Evolutionary conservation across 2,113 vertebrate species (phyloP), one percentile per base, ranked within the genome.

Genomic region (Python bivittatus): DNA sequence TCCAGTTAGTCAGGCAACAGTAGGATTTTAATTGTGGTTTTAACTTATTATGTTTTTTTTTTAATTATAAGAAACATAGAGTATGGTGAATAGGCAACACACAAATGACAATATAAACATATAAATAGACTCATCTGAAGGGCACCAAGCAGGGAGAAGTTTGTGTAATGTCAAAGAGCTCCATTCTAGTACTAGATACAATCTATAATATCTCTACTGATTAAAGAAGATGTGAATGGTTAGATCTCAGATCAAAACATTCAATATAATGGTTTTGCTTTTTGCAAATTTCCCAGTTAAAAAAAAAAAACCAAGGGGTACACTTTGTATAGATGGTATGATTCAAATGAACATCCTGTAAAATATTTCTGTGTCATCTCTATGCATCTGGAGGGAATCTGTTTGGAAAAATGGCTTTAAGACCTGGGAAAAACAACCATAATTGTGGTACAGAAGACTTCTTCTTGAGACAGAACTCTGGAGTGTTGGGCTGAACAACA

Each of bases 401-500:
- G n/a, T 72, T 72, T 72, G 15, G 33, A 72, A 72, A 33, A 48
- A 25, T 23, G 22, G 10, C 29, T 53, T 56, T 57, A 57, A 42
- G 22, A 54, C 13, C 11, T 90, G 60, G 11, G 42, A 42, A 64
- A 10, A 0, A 13, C 3, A n/a, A 3, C 33, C 11, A 10, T 20
- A 79, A 13, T 29, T 38, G 29, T 52, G 72, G 29, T 48, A 90
- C 1, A 79, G 88, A 54, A 90, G 52, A 52, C 6, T 20, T 52
- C 2, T 8, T n/a, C 33, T 23, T 20, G 23, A 42, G 6, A 90
- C 25, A 38, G 33, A 54, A 79, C 64, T 42, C 52, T 56, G n/a
- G 9, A 42, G 93, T 84, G 94, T 86, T 88, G 38, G 90, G 1
- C 58, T 94, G 53, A 94, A 83, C 12, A 25, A 2, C 53, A 87